Conservation (phyloP, 2,797 vertebrate genomes). For the Glyptemys insculpta region DNA sequence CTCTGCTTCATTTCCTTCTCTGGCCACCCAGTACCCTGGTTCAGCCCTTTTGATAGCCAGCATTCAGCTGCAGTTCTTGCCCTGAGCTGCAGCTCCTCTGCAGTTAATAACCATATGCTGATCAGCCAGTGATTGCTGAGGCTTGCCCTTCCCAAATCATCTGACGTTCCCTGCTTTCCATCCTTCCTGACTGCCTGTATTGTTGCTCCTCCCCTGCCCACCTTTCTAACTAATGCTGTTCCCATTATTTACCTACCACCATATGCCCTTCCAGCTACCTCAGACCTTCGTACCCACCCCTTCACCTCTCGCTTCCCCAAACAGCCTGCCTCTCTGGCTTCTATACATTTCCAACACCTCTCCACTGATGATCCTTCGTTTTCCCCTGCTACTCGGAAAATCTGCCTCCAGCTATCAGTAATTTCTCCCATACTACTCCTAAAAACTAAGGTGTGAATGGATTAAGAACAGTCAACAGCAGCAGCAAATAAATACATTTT, state of each 20-base stretch:
- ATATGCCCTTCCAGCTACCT: not conserved
- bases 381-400: not conserved
- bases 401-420: not conserved
- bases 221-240: rapidly evolving
- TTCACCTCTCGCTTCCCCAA: not conserved
- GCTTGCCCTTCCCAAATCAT: not conserved
- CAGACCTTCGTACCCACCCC: rapidly evolving
- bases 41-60: not conserved
- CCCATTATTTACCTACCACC: not conserved
- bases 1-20: not conserved
- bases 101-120: not conserved
- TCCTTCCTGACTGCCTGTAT: not conserved
- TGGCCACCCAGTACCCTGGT: not conserved
- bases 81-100: not conserved
- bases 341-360: not conserved
- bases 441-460: not conserved
- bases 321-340: not conserved
- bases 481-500: slow-evolving; percentile 10
- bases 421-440: not conserved
- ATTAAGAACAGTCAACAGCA: not conserved
- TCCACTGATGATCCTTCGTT: not conserved
- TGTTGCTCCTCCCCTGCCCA: rapidly evolving
- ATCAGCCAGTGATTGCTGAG: not conserved
- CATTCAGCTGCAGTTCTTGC: not conserved
- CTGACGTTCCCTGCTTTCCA: not conserved